These are phyloP conservation scores for Eucidaris tribuloides DNA, from an alignment of 35 echinoderm and acorn worm species.

Conservation along the genomic window DNA sequence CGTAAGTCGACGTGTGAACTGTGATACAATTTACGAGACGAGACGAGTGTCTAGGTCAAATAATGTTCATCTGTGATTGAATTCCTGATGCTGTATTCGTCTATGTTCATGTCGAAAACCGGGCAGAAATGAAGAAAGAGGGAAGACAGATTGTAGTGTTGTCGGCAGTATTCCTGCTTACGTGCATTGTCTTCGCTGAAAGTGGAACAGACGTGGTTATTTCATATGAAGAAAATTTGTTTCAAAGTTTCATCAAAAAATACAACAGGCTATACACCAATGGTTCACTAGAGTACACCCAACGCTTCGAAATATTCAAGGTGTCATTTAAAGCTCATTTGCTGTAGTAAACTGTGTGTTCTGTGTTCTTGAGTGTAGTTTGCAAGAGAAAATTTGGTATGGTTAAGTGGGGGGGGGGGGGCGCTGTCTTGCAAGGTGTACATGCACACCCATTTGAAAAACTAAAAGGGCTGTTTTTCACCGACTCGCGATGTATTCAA, in stretches of 20 bases:
- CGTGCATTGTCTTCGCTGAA: no score
- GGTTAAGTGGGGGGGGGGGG: background rate
- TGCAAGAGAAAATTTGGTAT: background rate
- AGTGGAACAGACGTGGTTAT: background rate
- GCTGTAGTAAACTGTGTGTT: background rate
- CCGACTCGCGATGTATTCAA: background rate
- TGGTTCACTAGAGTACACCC: constrained; percentile 52
- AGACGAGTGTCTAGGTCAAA: no score
- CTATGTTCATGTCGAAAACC: no score
- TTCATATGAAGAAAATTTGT: background rate
- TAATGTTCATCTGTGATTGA: no score
- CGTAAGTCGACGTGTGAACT: no score
- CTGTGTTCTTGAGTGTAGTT: background rate
- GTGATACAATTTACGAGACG: no score
- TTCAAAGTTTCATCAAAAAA: constrained; percentile 50
- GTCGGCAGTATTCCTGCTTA: no score
- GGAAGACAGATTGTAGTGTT: no score
- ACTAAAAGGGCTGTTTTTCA: background rate
- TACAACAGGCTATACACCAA: constrained; percentile 42
- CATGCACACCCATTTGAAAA: background rate
- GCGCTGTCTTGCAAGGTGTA: background rate
- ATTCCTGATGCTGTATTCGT: no score
- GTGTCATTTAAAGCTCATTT: background rate
- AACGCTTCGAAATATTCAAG: constrained; percentile 58
- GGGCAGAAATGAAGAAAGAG: no score